Base-by-base conservation (phyloP, 2,797 vertebrate species). In the Petrocephalus sullivani region DNA sequence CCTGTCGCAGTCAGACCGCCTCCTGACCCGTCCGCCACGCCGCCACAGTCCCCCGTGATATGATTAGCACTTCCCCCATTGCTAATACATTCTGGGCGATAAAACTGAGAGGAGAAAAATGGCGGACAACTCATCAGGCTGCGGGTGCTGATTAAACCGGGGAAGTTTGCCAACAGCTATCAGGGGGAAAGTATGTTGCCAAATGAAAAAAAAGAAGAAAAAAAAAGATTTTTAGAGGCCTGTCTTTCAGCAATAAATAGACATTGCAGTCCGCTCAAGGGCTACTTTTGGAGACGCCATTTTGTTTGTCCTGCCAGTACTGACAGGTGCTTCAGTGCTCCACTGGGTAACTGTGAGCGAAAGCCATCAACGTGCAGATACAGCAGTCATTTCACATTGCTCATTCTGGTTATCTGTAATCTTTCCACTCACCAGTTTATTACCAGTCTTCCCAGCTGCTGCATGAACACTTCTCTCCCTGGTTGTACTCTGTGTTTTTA, bases 191-290 rank as follows among this genome's bases (percentile, higher is more conserved):
- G 37, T 60, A 78, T 1, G 33, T 83, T 87, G 89, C 58, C 87
- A 89, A 87, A 71, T 86, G 86, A 87, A 83, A n/a, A 4, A 4
- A 3, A 4, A 3, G 3, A 41, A 46, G 51, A 16, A 87, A 61
- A 49, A 86, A 84, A 67, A 37, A 75, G 49, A 88, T 28, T 89
- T 89, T 89, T 64, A 87, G 87, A 84, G 86, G 54, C 58, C 84
- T 87, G 82, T 89, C 91, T 87, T 21, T 88, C 89, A 64, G 89
- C 61, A 89, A 87, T 91, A 89, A 89, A 90, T 89, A 86, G 57
- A 16, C 41, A 88, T 90, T 81, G 60, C 46, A 57, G 78, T 54
- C 23, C 57, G 87, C 61, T 88, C 67, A 33, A 87, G 71, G 57
- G 87, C 87, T 88, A 88, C 89, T 81, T 46, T 85, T 85, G 19